These are phyloP conservation scores for Meghimatium bilineatum DNA, from an alignment of 2,888 invertebrate species.

Conservation along the genomic window DNA sequence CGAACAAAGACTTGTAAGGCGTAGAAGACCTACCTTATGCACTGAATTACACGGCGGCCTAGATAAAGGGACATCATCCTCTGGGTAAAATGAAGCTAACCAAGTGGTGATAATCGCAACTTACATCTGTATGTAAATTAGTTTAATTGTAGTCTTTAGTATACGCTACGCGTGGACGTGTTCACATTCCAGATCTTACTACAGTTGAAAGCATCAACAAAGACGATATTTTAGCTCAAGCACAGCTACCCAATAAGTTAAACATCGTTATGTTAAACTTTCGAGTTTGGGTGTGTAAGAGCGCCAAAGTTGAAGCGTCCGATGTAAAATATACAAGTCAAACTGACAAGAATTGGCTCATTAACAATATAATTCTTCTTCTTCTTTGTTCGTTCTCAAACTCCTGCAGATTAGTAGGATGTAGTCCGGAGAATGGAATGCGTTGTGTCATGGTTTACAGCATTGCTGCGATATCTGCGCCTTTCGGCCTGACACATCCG, in stretches of 20 bases:
- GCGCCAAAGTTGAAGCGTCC: too few species aligned
- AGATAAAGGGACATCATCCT: background rate
- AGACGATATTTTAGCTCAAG: background rate
- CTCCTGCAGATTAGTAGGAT: too few species aligned
- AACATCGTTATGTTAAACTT: background rate
- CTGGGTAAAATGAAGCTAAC: background rate
- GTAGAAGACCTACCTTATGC: background rate
- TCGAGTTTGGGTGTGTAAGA: background rate
- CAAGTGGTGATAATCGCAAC: slow-evolving; percentile 7
- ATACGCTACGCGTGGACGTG: background rate
- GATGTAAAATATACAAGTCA: too few species aligned
- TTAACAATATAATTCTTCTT: background rate
- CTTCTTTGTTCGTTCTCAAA: too few species aligned
- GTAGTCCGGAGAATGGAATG: too few species aligned
- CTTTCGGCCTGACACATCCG: too few species aligned
- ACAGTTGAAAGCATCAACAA: background rate
- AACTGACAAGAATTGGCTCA: too few species aligned
- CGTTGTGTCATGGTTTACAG: too few species aligned
- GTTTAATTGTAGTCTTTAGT: slow-evolving; percentile 1
- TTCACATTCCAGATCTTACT: background rate
- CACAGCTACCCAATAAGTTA: too few species aligned
- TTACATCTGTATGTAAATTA: slow-evolving; percentile 31
- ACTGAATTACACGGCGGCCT: background rate
- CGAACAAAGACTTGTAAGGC: background rate
- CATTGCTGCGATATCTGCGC: too few species aligned